Evolutionary conservation across 2,797 vertebrate species (phyloP).

Genomic region (Melanotaenia pygmaea): DNA sequence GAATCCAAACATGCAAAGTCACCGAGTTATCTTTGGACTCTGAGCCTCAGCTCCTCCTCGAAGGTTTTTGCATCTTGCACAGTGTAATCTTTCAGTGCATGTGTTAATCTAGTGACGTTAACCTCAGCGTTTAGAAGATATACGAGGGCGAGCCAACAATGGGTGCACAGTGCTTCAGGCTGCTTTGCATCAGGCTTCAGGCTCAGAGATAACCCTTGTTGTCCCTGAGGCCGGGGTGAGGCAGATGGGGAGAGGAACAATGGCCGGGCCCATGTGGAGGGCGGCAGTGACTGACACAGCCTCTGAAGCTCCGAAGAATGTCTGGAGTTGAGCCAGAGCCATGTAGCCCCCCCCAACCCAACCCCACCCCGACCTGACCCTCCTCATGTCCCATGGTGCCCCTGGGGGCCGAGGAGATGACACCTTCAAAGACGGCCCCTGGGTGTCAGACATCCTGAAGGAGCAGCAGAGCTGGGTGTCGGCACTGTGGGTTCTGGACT

Average conservation of each 20-base stretch:
- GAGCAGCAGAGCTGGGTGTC: constrained; percentile 82
- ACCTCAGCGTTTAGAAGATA: constrained; percentile 67
- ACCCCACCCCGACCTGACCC: constrained; percentile 81
- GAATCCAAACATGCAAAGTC: constrained; percentile 19
- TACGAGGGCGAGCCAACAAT: constrained; percentile 73
- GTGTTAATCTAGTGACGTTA: constrained; percentile 41
- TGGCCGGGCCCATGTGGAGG: constrained; percentile 87
- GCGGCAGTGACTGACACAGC: constrained; percentile 94
- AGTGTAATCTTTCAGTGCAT: constrained; percentile 16
- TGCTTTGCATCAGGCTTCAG: constrained; percentile 87
- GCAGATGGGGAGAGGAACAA: constrained; percentile 93
- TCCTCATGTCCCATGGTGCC: constrained; percentile 92
- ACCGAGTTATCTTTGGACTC: constrained; percentile 7
- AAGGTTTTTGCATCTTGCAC: constrained; percentile 24
- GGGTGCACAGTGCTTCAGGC: constrained; percentile 80
- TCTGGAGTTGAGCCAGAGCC: constrained; percentile 87
- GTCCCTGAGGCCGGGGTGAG: constrained; percentile 76
- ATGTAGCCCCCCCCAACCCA: too few species aligned
- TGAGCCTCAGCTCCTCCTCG: constrained; percentile 15
- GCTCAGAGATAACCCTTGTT: constrained; percentile 93
- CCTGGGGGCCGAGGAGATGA: constrained; percentile 84
- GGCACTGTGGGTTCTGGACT: constrained; percentile 82
- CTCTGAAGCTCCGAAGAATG: constrained; percentile 91
- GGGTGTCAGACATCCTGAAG: constrained; percentile 85
- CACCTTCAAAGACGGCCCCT: constrained; percentile 95